phyloP scores from a whole-genome alignment of 2,888 invertebrate species.

The Meliscaeva auricollis region DNA sequence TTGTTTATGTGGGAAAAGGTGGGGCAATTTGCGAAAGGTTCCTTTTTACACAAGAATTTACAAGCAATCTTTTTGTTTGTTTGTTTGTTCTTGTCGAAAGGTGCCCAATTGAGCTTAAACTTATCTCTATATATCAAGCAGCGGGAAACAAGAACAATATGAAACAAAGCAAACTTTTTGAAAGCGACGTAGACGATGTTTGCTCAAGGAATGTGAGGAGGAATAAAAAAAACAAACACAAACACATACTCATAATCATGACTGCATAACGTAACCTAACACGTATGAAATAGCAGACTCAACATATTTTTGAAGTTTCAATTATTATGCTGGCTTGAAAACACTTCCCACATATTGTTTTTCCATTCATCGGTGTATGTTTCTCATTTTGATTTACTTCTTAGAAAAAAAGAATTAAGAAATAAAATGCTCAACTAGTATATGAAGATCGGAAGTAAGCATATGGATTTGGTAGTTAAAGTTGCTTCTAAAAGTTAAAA shows the following conservation, averaged over 20 bases:
- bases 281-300: not conserved
- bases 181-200: not conserved
- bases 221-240: not conserved
- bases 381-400: too few relatives aligned
- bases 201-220: not conserved
- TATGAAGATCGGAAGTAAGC: too few relatives aligned
- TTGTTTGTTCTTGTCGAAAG: slow-evolving; percentile 5
- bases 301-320: slow-evolving; percentile 11
- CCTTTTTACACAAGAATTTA: not conserved
- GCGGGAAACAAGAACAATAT: not conserved
- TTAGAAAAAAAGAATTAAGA: too few relatives aligned
- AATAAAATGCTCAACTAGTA: too few relatives aligned
- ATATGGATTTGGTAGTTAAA: too few relatives aligned
- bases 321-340: slow-evolving; percentile 23
- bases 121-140: not conserved
- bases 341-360: not conserved
- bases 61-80: slow-evolving; percentile 2
- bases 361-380: too few relatives aligned
- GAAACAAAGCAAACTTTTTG: slow-evolving; percentile 1
- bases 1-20: not conserved
- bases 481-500: too few relatives aligned
- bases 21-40: not conserved
- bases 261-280: too few relatives aligned
- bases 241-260: not conserved
- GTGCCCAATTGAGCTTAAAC: not conserved